Conservation (phyloP, 2,113 vertebrate genomes). For the Dasyornis broadbenti region DNA sequence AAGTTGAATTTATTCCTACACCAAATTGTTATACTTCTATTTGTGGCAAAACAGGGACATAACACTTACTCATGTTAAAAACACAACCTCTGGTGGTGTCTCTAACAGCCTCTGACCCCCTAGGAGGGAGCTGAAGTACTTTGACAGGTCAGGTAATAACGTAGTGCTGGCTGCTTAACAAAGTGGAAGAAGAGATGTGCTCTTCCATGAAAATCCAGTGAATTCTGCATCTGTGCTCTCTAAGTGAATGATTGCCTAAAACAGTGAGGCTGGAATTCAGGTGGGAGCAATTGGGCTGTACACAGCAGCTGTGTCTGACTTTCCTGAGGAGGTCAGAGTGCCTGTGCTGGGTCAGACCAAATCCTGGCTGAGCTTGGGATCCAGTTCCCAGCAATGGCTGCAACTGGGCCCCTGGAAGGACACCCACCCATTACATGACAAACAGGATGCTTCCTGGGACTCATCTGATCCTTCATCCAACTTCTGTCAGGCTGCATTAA, state of each 20-base stretch:
- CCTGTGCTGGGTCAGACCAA: background rate
- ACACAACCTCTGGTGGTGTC: background rate
- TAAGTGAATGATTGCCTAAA: background rate
- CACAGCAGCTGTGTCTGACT: background rate
- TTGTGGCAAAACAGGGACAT: background rate
- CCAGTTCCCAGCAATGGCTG: background rate
- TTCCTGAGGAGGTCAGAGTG: rapidly evolving
- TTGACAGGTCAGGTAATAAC: background rate
- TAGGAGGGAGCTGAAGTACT: background rate
- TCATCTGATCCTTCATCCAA: rapidly evolving
- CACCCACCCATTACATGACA: rapidly evolving
- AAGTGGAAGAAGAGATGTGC: background rate
- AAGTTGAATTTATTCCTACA: background rate
- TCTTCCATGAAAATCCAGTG: background rate
- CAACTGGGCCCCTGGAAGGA: background rate
- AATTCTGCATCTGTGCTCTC: background rate
- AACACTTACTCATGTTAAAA: background rate
- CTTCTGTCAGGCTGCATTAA: background rate
- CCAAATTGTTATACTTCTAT: background rate
- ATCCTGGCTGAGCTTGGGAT: background rate
- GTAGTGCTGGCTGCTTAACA: background rate
- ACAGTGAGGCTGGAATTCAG: background rate
- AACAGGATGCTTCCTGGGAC: background rate
- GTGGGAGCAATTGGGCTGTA: background rate
- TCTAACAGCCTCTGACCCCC: background rate